Percentiles rank a stretch among this genome's conserved stretches.
These are phyloP conservation scores for Melanostigma gelatinosum DNA, from an alignment of 2,113 vertebrate species.

Conservation along the genomic window DNA sequence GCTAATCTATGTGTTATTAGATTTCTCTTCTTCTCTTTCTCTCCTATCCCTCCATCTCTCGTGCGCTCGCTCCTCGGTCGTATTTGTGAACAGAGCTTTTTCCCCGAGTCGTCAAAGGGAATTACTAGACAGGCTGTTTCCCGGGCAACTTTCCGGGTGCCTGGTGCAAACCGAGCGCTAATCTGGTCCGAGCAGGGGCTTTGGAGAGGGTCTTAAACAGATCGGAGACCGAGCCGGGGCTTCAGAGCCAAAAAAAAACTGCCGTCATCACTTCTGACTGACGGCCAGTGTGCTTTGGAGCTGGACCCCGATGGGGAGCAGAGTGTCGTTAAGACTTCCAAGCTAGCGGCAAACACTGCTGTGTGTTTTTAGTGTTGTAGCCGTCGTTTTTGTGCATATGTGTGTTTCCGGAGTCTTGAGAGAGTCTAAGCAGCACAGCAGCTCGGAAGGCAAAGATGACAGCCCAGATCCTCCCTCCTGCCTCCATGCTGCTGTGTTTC, in stretches of 20 bases:
- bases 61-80: slow-evolving; percentile 46
- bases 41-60: slow-evolving; percentile 40
- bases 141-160: slow-evolving; percentile 57
- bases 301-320: slow-evolving; percentile 23
- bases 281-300: slow-evolving; percentile 38
- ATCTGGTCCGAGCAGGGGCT: slow-evolving; percentile 71
- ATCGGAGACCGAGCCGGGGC: slow-evolving; percentile 69
- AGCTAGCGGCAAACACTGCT: background rate
- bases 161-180: slow-evolving; percentile 52
- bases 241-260: slow-evolving; percentile 62
- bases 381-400: background rate
- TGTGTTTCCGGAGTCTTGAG: slow-evolving; percentile 25
- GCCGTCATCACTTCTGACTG: slow-evolving; percentile 57
- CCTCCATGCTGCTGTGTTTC: slow-evolving; percentile 32
- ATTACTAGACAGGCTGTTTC: slow-evolving; percentile 73
- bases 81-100: slow-evolving; percentile 84
- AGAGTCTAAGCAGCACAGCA: slow-evolving; percentile 34
- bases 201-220: slow-evolving; percentile 74
- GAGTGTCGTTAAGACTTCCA: background rate
- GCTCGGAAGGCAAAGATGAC: slow-evolving; percentile 57
- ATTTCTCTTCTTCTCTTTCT: slow-evolving; percentile 60
- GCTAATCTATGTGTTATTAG: slow-evolving; percentile 86
- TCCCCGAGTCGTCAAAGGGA: slow-evolving; percentile 76
- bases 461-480: background rate
- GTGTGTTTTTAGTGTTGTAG: slow-evolving; percentile 3